Conservation (phyloP, 2,797 vertebrate genomes). For the Centropyge bicolor region DNA sequence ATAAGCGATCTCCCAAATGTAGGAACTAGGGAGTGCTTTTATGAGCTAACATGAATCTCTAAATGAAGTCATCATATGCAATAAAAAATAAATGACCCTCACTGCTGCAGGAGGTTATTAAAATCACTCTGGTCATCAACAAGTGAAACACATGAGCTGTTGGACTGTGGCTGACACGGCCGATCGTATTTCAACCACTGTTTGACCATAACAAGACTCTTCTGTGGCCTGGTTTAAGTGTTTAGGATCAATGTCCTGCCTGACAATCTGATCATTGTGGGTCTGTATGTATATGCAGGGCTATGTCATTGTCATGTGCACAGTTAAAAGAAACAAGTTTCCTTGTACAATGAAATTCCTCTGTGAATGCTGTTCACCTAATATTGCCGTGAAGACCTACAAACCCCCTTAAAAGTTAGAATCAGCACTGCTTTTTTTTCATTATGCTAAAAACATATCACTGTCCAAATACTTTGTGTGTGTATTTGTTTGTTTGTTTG, state of each 20-base stretch:
- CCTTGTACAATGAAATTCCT: too few species aligned
- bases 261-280: conserved; percentile 4
- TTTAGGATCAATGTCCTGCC: conserved; percentile 25
- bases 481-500: not conserved
- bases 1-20: not conserved
- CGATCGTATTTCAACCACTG: not conserved
- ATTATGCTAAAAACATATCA: not conserved
- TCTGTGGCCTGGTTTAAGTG: conserved; percentile 4
- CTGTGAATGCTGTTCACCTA: conserved; percentile 8
- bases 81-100: not conserved
- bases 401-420: too few species aligned
- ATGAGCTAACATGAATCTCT: not conserved
- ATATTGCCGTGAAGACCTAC: conserved; percentile 28
- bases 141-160: conserved; percentile 6
- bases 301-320: too few species aligned
- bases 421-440: not conserved
- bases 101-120: conserved; percentile 8
- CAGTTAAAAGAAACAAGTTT: too few species aligned
- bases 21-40: not conserved
- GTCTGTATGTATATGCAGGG: conserved; percentile 11
- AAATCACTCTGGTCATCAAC: conserved; percentile 32
- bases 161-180: not conserved
- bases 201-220: conserved; percentile 31
- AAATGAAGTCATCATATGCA: not conserved
- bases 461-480: not conserved